These are phyloP conservation scores for Nasua narica DNA, from an alignment of 2,797 vertebrate genomes.

Conservation along the genomic window DNA sequence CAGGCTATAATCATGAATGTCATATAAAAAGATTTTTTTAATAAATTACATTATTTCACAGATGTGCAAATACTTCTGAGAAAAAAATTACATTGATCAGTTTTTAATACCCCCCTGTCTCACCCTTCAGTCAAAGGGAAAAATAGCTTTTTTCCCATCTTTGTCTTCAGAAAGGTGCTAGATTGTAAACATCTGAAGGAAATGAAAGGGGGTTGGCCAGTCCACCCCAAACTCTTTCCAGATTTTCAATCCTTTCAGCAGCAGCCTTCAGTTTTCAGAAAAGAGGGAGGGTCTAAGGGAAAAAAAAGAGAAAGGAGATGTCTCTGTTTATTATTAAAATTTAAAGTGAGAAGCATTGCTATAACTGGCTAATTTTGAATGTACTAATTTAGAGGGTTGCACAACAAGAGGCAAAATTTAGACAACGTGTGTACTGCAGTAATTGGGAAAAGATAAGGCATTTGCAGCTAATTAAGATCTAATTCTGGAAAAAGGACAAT, in stretches of 20 bases:
- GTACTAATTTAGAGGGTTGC: constrained; percentile 65
- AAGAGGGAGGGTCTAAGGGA: constrained; percentile 79
- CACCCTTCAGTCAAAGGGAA: constrained; percentile 86
- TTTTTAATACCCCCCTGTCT: constrained; percentile 87
- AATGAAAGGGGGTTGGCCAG: constrained; percentile 86
- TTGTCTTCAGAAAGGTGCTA: constrained; percentile 88
- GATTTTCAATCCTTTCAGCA: constrained; percentile 87
- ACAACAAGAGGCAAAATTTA: constrained; percentile 31
- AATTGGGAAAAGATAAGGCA: background rate
- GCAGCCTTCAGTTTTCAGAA: constrained; percentile 83
- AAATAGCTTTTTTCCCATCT: constrained; percentile 84
- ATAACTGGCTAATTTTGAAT: constrained; percentile 76
- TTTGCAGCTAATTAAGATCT: background rate
- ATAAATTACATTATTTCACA: constrained; percentile 87
- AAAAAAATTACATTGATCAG: constrained; percentile 88
- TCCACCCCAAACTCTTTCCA: constrained; percentile 88
- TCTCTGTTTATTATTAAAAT: constrained; percentile 86
- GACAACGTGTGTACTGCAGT: background rate
- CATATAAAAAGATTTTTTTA: constrained; percentile 83
- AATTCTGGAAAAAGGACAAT: background rate
- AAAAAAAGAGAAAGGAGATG: constrained; percentile 76
- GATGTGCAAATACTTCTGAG: constrained; percentile 87
- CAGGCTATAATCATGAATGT: constrained; percentile 87
- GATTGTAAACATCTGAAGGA: constrained; percentile 90
- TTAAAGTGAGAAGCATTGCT: constrained; percentile 78